Base-by-base conservation (phyloP, 30 jellyfish, hydroid and myxozoan genomes). In the Catostylus mosaicus region DNA sequence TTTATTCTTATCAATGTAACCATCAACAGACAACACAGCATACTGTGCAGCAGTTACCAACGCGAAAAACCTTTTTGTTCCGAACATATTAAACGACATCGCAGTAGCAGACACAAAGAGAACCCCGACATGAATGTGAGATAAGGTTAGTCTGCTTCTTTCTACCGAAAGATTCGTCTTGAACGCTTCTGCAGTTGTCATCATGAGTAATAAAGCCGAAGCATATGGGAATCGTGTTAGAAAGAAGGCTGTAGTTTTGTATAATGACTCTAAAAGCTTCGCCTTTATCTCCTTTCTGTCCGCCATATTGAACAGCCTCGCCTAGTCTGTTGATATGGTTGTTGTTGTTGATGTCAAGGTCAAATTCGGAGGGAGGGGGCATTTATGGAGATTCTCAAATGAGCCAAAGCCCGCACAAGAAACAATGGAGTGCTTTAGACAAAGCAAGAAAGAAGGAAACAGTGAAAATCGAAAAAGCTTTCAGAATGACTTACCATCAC, bases 201-300 rank as follows among this genome's bases (percentile, higher is more conserved):
- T 36, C 99, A 94, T 88, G 35, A 87, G 77, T 16, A 88, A 62
- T 1, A 94, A 83, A n/a, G 99, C 99, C 50, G 90, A 81, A 6
- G 75, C 78, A 61, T 94, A 94, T 9, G 99, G 99, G 80, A 89
- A 94, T 52, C 99, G 77, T n/a, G 91, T 36, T 29, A 94, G 30
- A 40, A 83, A 22, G 27, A 88, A 83, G 22, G 88, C 87, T 3
- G 85, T 43, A 0, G 91, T 40, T 20, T 3, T 27, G 60, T 78
- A 87, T 18, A 57, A 7, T 10, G 96, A 83, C 27, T 82, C 92
- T 0, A 27, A 38, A 3, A 82, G 32, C 54, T 36, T 70, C 31
- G 30, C 26, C 54, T 82, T 82, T 60, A 69, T 61, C 59, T 51
- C 74, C 31, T 43, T 7, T 14, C 27, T 29, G 40, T 52, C 77